Conservation (phyloP, 2,113 vertebrate genomes). For the Oxyura jamaicensis region DNA sequence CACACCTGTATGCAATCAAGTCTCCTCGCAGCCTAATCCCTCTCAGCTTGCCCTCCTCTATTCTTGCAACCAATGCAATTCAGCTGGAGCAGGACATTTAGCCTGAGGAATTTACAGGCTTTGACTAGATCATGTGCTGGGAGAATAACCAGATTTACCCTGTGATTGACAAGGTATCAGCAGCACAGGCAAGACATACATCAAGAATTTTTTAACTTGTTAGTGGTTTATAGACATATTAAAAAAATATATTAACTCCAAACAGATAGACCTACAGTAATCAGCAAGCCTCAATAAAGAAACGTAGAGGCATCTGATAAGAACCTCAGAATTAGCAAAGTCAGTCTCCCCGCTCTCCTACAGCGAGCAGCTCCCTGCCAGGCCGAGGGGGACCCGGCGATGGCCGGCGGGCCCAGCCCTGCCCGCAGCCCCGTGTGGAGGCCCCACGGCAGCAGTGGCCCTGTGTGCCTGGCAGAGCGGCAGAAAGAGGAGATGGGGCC, state of each 20-base stretch:
- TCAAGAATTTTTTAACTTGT: background rate
- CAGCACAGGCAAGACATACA: background rate
- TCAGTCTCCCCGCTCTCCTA: background rate
- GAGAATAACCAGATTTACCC: accelerated
- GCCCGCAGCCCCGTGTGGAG: accelerated
- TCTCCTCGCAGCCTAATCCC: background rate
- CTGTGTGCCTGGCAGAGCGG: background rate
- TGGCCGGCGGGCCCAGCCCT: accelerated
- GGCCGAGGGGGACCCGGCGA: background rate
- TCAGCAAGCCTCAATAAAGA: background rate
- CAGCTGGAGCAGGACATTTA: background rate
- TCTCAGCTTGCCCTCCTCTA: background rate
- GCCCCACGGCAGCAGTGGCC: accelerated
- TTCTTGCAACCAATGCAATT: accelerated
- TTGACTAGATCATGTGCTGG: accelerated
- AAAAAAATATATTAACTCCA: background rate
- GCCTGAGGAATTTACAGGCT: background rate
- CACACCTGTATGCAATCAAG: background rate
- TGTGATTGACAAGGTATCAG: accelerated
- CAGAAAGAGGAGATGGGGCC: background rate
- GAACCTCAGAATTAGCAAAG: background rate
- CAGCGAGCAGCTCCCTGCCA: background rate
- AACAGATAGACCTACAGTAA: background rate
- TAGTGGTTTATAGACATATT: background rate
- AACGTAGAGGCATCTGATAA: background rate